Base-by-base conservation (phyloP, 2,888 invertebrate species). In the Linnaemya vulpina region DNA sequence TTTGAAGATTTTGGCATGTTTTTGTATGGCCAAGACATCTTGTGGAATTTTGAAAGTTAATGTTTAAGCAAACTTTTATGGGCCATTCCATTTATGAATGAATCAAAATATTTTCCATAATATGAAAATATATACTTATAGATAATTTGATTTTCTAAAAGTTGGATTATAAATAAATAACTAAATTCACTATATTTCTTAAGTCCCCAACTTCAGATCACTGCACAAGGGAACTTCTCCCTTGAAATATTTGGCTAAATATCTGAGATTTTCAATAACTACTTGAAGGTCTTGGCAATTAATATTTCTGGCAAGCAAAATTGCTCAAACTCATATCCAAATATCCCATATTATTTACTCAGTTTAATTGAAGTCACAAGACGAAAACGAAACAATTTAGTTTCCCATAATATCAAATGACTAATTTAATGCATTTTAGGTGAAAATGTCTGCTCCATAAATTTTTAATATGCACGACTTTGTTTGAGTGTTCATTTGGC, bases 1-100 rank as follows among this genome's bases (percentile, higher is more conserved):
- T 77, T 9, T 46, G 15, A 49, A 51, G 40, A 62, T 35, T 63
- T 11, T 55, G 25, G 35, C 53, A 71, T 35, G 30, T n/a, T 43
- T 71, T 30, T 55, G 11, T 71, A 4, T 49, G 13, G 46, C 15
- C 22, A 65, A 60, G 51, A 68, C 40, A 51, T 13, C 11, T 46
- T 74, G 20, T 51, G 38, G 13, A 67, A 22, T 25, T 63, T 49
- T 46, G 8, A 11, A 38, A 40, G 40, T 43, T 49, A 43, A 51
- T 75, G 43, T 55, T 58, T 49, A 15, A 20, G 40, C 5, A 65
- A 17, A 13, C 3, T 46, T 5, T 25, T 75, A 63, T 53, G 51
- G 63, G 63, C 25, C 22, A 3, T 20, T 75, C 40, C 53, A 63
- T 51, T n/a, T 5, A 8, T n/a, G 8, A 53, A 43, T 22, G 30